A percentile compares a stretch with the other conserved stretches of the same genome.
phyloP scores from a whole-genome alignment of 2,888 invertebrate genomes.

The Carpatolechia fugitivella region DNA sequence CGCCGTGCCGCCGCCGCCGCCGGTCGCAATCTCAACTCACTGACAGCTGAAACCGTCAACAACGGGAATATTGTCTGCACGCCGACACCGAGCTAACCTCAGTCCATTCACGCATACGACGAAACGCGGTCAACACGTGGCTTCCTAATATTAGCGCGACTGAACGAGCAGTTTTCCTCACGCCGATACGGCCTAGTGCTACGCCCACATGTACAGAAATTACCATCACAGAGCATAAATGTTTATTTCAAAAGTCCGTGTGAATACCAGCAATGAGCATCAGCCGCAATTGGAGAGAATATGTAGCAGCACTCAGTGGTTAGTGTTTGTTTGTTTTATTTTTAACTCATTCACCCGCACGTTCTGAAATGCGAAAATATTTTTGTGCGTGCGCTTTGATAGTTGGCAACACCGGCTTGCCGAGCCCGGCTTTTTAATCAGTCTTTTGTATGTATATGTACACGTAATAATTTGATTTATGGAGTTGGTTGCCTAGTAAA shows the following conservation, averaged over 20 bases:
- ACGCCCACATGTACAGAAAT: slow-evolving; percentile 44
- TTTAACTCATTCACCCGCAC: slow-evolving; percentile 21
- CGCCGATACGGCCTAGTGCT: slow-evolving; percentile 40
- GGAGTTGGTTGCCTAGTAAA: neutral
- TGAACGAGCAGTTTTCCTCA: slow-evolving; percentile 36
- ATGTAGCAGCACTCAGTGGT: slow-evolving; percentile 73
- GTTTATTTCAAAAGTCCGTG: slow-evolving; percentile 57
- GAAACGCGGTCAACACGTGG: slow-evolving; percentile 69
- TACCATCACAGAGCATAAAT: slow-evolving; percentile 58
- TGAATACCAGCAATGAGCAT: slow-evolving; percentile 58
- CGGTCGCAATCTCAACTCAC: slow-evolving; percentile 28
- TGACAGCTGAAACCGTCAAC: slow-evolving; percentile 70
- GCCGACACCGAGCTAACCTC: slow-evolving; percentile 35
- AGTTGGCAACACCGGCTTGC: slow-evolving; percentile 9
- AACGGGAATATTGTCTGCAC: slow-evolving; percentile 48
- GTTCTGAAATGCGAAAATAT: slow-evolving; percentile 10
- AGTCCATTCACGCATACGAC: slow-evolving; percentile 58
- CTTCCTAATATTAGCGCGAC: slow-evolving; percentile 60
- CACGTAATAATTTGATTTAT: slow-evolving; percentile 1
- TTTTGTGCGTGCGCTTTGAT: neutral
- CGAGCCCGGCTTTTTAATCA: neutral
- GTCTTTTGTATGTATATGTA: neutral
- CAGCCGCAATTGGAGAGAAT: slow-evolving; percentile 72
- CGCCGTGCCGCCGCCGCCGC: slow-evolving; percentile 25
- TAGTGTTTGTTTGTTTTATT: slow-evolving; percentile 44